Percentiles rank a stretch among this genome's conserved stretches.
These are phyloP conservation scores for Lutraria lutraria DNA, from an alignment of 2,888 invertebrate species.

Conservation along the genomic window DNA sequence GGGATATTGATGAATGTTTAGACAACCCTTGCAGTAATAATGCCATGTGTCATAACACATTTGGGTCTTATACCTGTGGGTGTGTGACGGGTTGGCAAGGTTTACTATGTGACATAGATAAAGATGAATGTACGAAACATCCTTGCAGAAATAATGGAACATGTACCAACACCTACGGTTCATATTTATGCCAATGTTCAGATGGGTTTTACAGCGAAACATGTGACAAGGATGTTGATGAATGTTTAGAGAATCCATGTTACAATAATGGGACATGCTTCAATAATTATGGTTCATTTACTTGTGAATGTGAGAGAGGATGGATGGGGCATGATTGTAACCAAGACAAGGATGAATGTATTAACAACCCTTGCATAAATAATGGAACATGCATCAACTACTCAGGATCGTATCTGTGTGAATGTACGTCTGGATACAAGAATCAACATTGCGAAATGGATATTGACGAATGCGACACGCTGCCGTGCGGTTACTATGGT, in stretches of 20 bases:
- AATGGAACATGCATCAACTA: slow-evolving; percentile 38
- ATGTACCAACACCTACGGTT: slow-evolving; percentile 36
- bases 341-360: slow-evolving; percentile 40
- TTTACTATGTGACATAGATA: slow-evolving; percentile 34
- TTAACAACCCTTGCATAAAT: slow-evolving; percentile 24
- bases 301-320: slow-evolving; percentile 31
- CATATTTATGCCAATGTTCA: slow-evolving; percentile 28
- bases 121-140: slow-evolving; percentile 38
- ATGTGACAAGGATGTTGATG: slow-evolving; percentile 41
- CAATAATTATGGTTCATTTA: slow-evolving; percentile 31
- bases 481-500: slow-evolving; percentile 32
- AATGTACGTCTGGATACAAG: slow-evolving; percentile 24
- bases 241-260: slow-evolving; percentile 43
- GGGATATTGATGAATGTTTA: slow-evolving; percentile 35
- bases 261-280: slow-evolving; percentile 52
- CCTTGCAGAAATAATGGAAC: slow-evolving; percentile 27
- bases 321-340: slow-evolving; percentile 25
- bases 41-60: slow-evolving; percentile 38
- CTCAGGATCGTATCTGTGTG: slow-evolving; percentile 27
- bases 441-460: slow-evolving; percentile 31
- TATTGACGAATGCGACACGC: slow-evolving; percentile 37
- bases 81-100: slow-evolving; percentile 38
- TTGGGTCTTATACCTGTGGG: slow-evolving; percentile 34
- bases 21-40: slow-evolving; percentile 35
- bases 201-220: slow-evolving; percentile 21